phyloP scores from a whole-genome alignment of 1,140 invertebrate species.

The Adelges cooleyi region DNA sequence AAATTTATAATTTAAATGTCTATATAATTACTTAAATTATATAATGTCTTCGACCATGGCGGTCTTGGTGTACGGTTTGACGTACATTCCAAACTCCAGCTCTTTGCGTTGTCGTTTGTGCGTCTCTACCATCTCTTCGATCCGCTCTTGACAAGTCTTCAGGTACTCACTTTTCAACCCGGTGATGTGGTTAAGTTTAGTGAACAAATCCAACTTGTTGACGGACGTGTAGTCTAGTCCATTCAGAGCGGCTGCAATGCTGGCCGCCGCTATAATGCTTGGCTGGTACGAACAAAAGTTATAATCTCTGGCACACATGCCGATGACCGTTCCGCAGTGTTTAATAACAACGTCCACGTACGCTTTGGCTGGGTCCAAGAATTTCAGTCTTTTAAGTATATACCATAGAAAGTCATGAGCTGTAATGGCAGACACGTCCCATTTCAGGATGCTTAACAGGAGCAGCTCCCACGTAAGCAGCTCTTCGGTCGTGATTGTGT shows the following conservation, averaged over 20 bases:
- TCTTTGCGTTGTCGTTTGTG: conserved; percentile 8
- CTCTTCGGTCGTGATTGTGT: conserved; percentile 70
- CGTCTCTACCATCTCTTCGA: conserved; percentile 52
- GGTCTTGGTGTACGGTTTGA: not conserved
- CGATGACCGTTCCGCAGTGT: conserved; percentile 66
- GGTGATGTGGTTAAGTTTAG: conserved; percentile 56
- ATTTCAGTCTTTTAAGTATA: conserved; percentile 43
- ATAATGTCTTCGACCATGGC: conserved; percentile 2
- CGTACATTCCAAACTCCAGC: not conserved
- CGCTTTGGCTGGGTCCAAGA: conserved; percentile 46
- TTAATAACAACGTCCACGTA: conserved; percentile 41
- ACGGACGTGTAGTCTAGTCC: conserved; percentile 55
- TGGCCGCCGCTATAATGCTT: conserved; percentile 74
- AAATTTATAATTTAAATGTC: too few species aligned
- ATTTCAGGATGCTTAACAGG: conserved; percentile 63
- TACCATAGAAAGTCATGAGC: conserved; percentile 67
- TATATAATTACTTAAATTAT: too few species aligned
- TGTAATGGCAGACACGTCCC: conserved; percentile 68
- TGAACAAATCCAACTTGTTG: conserved; percentile 47
- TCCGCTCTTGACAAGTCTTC: conserved; percentile 56
- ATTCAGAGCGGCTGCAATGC: conserved; percentile 67
- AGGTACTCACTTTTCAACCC: conserved; percentile 66
- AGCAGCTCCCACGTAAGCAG: conserved; percentile 74
- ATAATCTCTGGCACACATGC: conserved; percentile 68
- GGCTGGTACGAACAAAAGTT: conserved; percentile 74